These are phyloP conservation scores for Eutolmus rufibarbis DNA, from an alignment of 2,888 invertebrate genomes.

Conservation along the genomic window DNA sequence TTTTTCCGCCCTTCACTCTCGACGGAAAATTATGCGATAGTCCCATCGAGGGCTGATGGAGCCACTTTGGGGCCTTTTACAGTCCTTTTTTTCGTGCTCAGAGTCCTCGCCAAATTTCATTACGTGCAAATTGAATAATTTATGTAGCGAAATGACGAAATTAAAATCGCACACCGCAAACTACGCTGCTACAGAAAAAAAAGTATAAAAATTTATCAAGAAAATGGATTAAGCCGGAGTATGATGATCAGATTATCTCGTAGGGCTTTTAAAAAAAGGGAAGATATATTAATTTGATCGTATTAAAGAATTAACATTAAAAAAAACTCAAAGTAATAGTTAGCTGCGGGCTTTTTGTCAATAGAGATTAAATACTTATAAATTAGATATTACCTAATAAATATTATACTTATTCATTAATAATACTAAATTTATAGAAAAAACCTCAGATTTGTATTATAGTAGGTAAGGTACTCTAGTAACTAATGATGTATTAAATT, in stretches of 20 bases:
- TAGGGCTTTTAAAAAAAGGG: background rate
- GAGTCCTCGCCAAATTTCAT: conserved; percentile 43
- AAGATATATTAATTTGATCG: no score
- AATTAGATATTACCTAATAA: no score
- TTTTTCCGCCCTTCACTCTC: background rate
- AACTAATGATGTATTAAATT: no score
- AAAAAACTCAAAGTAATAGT: no score
- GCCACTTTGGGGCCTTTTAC: background rate
- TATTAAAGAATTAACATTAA: no score
- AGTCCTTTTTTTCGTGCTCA: background rate
- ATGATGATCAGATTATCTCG: background rate
- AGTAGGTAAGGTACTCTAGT: no score
- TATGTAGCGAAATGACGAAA: conserved; percentile 41
- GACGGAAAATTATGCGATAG: background rate
- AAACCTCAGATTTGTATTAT: no score
- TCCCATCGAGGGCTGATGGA: background rate
- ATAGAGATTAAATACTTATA: no score
- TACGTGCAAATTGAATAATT: conserved; percentile 44
- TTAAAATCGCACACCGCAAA: conserved; percentile 40
- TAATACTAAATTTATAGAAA: no score
- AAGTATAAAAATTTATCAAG: background rate
- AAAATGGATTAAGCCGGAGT: background rate
- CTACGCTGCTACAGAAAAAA: background rate
- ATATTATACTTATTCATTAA: no score
- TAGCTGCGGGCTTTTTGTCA: no score